Evolutionary conservation across 2,113 vertebrate species (phyloP), one percentile per base, ranked within the genome.

Genomic region (Antigone vipio): DNA sequence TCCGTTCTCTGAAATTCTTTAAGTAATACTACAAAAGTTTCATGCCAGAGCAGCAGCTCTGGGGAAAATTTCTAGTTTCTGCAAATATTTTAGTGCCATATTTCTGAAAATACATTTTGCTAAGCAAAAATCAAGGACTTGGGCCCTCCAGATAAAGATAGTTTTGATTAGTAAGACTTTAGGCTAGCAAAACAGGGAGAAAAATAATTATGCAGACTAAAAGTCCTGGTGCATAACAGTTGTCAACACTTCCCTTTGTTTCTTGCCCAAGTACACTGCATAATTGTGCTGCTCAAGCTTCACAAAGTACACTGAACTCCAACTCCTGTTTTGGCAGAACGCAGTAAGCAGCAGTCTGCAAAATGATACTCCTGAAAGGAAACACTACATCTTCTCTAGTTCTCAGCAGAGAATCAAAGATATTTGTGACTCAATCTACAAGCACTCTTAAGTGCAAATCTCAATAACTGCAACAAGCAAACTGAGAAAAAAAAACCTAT

Each of bases 381-480:
- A 96, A 84, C 55, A 53, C 24, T 35, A 19, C 23, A 44, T 23
- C 74, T 69, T 71, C 85, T 34, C 42, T 84, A 89, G 63, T 67
- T 96, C 73, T 77, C 93, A 90, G 23, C 55, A 93, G 81, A 96
- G 55, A 72, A 72, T 52, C 55, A 92, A 89, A 90, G 47, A 60
- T 52, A 93, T 86, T 96, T 88, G 49, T 72, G 35, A 83, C 72
- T 67, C 47, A 64, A 59, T 83, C 56, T 52, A 75, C 38, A 85
- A 78, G 5, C 30, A 73, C 86, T 73, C 62, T 71, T 47, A 86
- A 83, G 76, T 27, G 49, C 27, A 72, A 47, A 35, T 47, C 32
- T 93, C 74, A 50, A 8, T 50, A 66, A 52, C 16, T 62, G 69
- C 66, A 45, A 47, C 17, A 92, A 53, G 29, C 9, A 85, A 75